Base-by-base conservation (phyloP, 2,797 vertebrate genomes). In the Sebastes taczanowskii region DNA sequence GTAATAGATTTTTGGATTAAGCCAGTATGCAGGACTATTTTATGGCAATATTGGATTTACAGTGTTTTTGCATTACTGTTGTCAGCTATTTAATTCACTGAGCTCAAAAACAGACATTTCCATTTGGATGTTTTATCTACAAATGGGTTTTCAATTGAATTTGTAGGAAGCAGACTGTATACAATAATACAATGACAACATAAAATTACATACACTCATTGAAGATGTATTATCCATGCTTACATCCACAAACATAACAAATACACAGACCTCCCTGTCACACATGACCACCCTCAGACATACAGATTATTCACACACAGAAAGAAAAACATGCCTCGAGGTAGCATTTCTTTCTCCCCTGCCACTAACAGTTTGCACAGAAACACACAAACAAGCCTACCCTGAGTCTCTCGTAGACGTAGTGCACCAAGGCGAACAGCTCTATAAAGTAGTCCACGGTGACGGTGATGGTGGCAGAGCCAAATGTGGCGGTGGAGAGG, bases 401-500 rank as follows among this genome's bases (percentile, higher is more conserved):
- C 86, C 97, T 96, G 81, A 99, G 95, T 65, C 98, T 96, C 90
- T 99, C 97, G 0, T 97, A 98, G 83, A 98, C 94, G 25, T 99
- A 99, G 86, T 96, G 97, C 18, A 98, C 97, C 94, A 99, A 89
- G 77, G 98, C 96, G 38, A 99, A 97, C 87, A 99, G 96, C 96
- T 99, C 99, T 0, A 98, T 97, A 72, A 99, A 99, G 94, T 99
- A 99, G 93, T 99, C 99, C 8, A 98, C 96, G 0, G 99, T 98
- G 74, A 98, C 96, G 0, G 99, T 98, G 92, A 99, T 98, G 90
- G 99, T 95, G 2, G 98, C 99, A 0, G 98, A 97, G 65, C 98
- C 98, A 0, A 99, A 99, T 64, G 97, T 97, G 0, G 99, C 97
- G 0, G 99, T 99, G 89, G 98, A 99, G 13, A 99, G 91, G 1